These are phyloP conservation scores for Spisula solida DNA, from an alignment of 2,888 invertebrate species.

Conservation along the genomic window DNA sequence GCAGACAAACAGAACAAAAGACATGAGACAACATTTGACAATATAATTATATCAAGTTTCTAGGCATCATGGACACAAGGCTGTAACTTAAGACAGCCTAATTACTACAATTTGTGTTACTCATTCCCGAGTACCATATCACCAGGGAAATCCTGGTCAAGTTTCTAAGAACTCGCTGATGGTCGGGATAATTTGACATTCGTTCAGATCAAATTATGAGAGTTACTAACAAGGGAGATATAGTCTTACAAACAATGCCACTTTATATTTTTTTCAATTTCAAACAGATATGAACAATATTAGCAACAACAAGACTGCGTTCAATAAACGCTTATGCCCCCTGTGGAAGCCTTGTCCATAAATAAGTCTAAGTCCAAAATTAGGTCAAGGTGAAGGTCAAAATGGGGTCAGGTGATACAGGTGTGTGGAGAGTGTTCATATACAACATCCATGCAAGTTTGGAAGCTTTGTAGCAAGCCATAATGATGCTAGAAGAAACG, in stretches of 20 bases:
- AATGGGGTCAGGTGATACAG: too few relatives aligned
- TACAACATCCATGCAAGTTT: too few relatives aligned
- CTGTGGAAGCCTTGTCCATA: too few relatives aligned
- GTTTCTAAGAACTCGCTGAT: background rate
- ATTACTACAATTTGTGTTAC: background rate
- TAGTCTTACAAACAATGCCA: background rate
- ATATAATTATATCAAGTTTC: background rate
- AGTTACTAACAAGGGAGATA: background rate
- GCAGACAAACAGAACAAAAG: background rate
- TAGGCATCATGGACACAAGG: background rate
- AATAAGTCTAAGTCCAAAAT: too few relatives aligned
- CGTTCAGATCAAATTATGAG: constrained; percentile 10
- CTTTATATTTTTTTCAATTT: background rate
- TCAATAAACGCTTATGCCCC: too few relatives aligned
- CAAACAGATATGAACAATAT: background rate
- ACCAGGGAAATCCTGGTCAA: background rate
- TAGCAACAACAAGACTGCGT: too few relatives aligned
- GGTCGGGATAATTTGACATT: background rate
- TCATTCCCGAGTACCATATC: background rate
- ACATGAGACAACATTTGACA: background rate
- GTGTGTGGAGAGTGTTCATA: too few relatives aligned
- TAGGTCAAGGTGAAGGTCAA: too few relatives aligned
- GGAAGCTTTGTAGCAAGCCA: too few relatives aligned
- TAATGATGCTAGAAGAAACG: too few relatives aligned
- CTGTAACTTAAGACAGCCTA: background rate